Percentiles rank a stretch among this genome's conserved stretches.
phyloP scores from a whole-genome alignment of 2,113 vertebrate genomes.

The Candoia aspera region DNA sequence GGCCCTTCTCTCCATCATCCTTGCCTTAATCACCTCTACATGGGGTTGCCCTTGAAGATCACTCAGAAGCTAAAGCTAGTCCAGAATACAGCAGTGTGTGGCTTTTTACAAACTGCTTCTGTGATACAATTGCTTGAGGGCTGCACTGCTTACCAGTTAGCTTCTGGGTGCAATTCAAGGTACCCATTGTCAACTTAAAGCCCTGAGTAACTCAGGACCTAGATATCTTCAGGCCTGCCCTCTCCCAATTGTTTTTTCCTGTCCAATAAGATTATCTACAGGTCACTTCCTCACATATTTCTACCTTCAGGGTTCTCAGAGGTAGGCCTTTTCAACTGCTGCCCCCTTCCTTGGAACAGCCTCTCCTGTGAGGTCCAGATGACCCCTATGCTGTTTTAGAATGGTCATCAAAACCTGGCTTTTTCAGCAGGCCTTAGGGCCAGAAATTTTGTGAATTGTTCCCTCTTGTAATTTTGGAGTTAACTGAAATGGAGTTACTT shows the following conservation, averaged over 20 bases:
- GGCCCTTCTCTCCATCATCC: not conserved
- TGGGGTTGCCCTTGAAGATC: not conserved
- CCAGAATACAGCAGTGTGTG: not conserved
- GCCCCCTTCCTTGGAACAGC: not conserved
- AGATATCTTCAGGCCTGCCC: not conserved
- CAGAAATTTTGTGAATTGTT: not conserved
- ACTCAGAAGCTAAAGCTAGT: not conserved
- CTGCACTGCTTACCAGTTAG: not conserved
- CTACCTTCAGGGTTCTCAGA: not conserved
- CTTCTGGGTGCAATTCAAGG: not conserved
- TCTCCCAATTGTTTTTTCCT: not conserved
- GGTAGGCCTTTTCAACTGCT: not conserved
- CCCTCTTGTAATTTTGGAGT: not conserved
- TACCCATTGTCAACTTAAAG: not conserved
- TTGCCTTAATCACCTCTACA: not conserved
- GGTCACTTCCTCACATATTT: not conserved
- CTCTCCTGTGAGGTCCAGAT: not conserved
- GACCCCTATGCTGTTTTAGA: not conserved
- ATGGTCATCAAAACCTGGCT: not conserved
- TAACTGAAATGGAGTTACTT: not conserved
- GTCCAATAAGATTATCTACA: not conserved
- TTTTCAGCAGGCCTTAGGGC: not conserved
- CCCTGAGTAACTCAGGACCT: not conserved
- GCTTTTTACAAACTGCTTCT: not conserved
- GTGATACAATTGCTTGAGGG: not conserved